Conservation (phyloP, 2,888 invertebrate species). For the Andrena minutula region DNA sequence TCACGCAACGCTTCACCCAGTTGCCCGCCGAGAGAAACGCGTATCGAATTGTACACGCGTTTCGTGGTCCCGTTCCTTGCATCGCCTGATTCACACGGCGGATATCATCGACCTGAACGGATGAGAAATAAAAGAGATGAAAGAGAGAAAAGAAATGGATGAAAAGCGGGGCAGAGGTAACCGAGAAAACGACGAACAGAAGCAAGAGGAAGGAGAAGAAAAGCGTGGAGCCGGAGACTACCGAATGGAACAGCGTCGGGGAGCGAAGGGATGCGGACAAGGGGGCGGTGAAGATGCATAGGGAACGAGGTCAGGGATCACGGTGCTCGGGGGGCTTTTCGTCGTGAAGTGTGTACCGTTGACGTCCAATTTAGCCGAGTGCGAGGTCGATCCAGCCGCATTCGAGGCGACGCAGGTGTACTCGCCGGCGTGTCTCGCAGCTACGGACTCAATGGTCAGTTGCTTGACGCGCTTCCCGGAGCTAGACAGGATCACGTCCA, state of each 20-base stretch:
- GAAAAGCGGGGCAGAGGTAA: background rate
- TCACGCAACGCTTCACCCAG: background rate
- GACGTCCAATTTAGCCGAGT: constrained; percentile 89
- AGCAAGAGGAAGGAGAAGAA: background rate
- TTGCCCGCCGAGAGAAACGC: background rate
- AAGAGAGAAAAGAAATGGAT: background rate
- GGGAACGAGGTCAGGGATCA: background rate
- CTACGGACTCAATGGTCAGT: constrained; percentile 90
- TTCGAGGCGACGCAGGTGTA: constrained; percentile 89
- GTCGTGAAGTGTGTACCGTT: constrained; percentile 87
- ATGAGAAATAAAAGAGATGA: background rate
- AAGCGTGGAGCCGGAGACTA: background rate
- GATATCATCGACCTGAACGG: no score
- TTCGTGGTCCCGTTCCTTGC: constrained; percentile 11
- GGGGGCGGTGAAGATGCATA: background rate
- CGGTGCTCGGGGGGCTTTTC: constrained; percentile 17
- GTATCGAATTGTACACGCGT: background rate
- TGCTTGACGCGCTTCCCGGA: constrained; percentile 81
- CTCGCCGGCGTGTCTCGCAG: constrained; percentile 89
- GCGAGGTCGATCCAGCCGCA: constrained; percentile 88
- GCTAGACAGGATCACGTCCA: constrained; percentile 76
- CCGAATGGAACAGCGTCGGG: background rate
- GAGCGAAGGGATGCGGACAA: no score
- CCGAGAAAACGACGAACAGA: background rate
- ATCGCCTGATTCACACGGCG: constrained; percentile 6